Evolutionary conservation across 1,140 invertebrate species (phyloP), one percentile per base, ranked within the genome.

Genomic region (Parapsyche elsis): DNA sequence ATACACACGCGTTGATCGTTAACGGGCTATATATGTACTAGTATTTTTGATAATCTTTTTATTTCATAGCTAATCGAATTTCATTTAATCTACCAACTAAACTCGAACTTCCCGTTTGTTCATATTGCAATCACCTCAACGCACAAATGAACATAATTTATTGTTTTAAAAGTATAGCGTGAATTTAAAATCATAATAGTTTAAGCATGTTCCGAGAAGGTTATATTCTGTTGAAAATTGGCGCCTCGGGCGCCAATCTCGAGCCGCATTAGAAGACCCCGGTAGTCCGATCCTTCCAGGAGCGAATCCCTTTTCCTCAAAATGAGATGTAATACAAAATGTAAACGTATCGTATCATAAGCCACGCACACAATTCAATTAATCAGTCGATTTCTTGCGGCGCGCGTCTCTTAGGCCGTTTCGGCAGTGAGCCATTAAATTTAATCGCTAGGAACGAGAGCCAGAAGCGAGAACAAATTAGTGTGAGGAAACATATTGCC

Each of bases 401-500:
- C n/a, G n/a, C n/a, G n/a, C n/a, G n/a, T n/a, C 30, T 38, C 2
- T 38, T 38, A 38, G 30, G 30, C 30, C 30, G 30, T 38, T 53
- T 53, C 49, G 49, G 10, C 16, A 38, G 30, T 38, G 12, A 16
- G 16, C 49, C 10, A 53, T 53, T 53, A 53, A 53, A 53, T 53
- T 53, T 53, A 53, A 53, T 53, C 49, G 49, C 16, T 16, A 53
- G 49, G 16, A 53, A 53, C 49, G 49, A 53, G 12, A 16, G 12
- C 49, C 49, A 16, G 10, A 16, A 53, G 49, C 49, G 12, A 67
- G 61, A 67, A 67, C n/a, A 16, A 67, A 67, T 67, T 67, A 26
- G 61, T 67, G 61, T 7, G 61, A 5, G 5, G 61, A 23, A 21
- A 16, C 14, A 21, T 61, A 46, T 46, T 7, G 45, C 12, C 45